Conservation (phyloP, 2,797 vertebrate species). For the Phyllotis vaccarum region DNA sequence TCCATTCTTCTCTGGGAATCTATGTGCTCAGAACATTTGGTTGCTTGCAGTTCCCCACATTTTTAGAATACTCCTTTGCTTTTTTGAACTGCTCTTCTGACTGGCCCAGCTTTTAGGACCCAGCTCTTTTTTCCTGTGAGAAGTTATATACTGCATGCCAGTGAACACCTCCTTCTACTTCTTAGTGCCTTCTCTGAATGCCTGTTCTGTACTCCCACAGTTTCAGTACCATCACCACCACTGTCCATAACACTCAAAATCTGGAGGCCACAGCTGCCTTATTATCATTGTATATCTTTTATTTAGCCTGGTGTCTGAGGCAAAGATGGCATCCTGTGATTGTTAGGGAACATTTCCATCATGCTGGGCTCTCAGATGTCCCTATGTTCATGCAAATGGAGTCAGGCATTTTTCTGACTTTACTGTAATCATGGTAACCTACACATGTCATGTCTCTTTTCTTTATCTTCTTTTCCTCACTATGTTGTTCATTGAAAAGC, state of each 20-base stretch:
- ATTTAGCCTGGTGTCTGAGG: neutral
- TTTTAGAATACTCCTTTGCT: neutral
- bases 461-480: neutral
- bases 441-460: neutral
- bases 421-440: neutral
- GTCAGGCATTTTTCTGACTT: neutral
- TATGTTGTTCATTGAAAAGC: neutral
- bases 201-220: neutral
- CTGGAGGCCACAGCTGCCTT: neutral
- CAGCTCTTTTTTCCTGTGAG: neutral
- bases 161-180: neutral
- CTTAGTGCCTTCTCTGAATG: neutral
- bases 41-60: neutral
- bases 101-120: neutral
- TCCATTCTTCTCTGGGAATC: neutral
- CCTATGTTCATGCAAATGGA: neutral
- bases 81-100: neutral
- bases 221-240: neutral
- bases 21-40: neutral
- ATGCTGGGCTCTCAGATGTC: neutral
- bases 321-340: no score
- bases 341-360: neutral
- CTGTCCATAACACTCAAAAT: neutral
- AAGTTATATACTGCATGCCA: rapidly evolving
- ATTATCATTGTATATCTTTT: neutral